Evolutionary conservation across 2,888 invertebrate genomes (phyloP), one percentile per base, ranked within the genome.

Genomic region (Yponomeuta malinellus): DNA sequence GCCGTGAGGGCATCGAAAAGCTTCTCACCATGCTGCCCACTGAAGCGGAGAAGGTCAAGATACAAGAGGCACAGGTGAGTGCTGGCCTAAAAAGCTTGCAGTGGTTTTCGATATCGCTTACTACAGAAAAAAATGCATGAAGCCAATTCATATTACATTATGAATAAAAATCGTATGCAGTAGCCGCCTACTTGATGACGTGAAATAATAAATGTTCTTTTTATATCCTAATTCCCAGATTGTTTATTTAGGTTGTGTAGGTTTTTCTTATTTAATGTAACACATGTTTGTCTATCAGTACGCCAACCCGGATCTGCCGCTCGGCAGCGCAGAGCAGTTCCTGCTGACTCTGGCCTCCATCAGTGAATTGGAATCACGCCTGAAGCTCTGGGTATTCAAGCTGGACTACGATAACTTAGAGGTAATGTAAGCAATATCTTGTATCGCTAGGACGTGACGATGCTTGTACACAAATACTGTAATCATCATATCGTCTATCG

Each of bases 351-450:
- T 99, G 75, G 97, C 98, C 52, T 98, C 98, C 68, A 98, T 99
- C 77, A 98, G 97, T 66, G 99, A 99, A 90, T 93, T 99, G 73
- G 95, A 97, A 69, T 97, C 98, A 67, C 93, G 99, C 78, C 94
- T 99, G 48, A 97, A 97, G 86, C 94, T 99, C 74, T 99, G 99
- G 99, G 97, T 98, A 74, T 99, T 99, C 93, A 99, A 99, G 86
- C 93, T 99, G 76, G 99, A 99, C 92, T 99, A 98, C 90, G 99
- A 99, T 88, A 97, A 96, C 87, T 95, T 97, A 79, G 99, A 99
- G 93, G 97, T 97, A 87, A 80, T 79, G 2, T 73, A 43, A 43
- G 43, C 43, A 43, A 43, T 3, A 43, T 43, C 8, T 43, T 43
- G 6, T 8, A 43, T 43, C 43, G 43, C 8, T 5, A 43, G 2